Conservation (phyloP, 1,140 invertebrate genomes). For the Tetraneura akinire region DNA sequence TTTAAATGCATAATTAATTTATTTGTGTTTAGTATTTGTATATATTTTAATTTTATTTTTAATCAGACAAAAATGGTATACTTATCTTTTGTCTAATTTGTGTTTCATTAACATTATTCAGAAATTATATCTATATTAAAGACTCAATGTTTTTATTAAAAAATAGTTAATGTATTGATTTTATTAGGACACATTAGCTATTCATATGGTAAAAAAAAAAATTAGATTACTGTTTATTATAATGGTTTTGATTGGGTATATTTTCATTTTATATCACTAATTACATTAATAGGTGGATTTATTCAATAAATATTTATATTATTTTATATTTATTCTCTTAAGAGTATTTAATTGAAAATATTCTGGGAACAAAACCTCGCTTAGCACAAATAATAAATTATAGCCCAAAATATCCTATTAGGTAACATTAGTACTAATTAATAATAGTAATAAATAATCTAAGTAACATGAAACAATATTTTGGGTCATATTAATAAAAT, state of each 20-base stretch:
- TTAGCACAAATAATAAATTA: constrained; percentile 26
- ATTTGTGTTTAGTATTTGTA: too few species aligned
- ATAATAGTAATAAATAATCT: constrained; percentile 6
- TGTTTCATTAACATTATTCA: neutral
- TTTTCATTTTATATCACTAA: constrained; percentile 9
- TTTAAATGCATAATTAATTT: neutral
- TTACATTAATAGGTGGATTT: neutral
- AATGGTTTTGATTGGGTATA: constrained; percentile 14
- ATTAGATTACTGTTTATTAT: neutral
- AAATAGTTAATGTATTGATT: neutral
- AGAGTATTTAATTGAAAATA: constrained; percentile 1
- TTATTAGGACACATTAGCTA: too few species aligned
- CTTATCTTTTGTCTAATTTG: neutral
- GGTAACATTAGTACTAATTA: neutral
- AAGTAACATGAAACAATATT: neutral
- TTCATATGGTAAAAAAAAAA: neutral
- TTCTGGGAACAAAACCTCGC: constrained; percentile 49
- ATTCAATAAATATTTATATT: neutral
- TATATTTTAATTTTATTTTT: too few species aligned
- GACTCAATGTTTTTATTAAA: constrained; percentile 10
- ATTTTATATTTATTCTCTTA: neutral
- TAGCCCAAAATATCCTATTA: constrained; percentile 36
- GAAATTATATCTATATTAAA: neutral
- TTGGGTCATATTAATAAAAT: constrained; percentile 13
- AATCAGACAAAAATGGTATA: too few species aligned